phyloP scores from a whole-genome alignment of 2,797 vertebrate species.

The Dryobates pubescens region DNA sequence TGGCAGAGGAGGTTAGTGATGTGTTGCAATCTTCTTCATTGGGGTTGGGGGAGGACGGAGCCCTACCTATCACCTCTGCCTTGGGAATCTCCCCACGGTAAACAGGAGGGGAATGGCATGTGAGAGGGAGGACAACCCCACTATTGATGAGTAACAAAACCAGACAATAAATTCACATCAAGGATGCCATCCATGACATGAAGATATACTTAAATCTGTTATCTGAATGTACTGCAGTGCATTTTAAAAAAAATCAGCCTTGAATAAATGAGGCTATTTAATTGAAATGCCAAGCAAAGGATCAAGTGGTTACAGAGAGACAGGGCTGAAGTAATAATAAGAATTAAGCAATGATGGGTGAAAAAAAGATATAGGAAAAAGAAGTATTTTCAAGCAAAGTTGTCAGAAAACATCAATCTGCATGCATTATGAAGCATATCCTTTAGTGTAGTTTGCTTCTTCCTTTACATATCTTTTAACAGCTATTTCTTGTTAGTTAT shows the following conservation, averaged over 20 bases:
- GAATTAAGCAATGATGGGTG: background rate
- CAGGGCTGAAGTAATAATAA: background rate
- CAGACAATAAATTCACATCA: slow-evolving; percentile 16
- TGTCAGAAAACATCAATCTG: background rate
- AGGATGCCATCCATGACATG: background rate
- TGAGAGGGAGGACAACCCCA: background rate
- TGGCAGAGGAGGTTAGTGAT: background rate
- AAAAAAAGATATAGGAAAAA: background rate
- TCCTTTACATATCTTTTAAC: background rate
- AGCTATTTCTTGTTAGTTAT: background rate
- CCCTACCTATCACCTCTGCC: background rate
- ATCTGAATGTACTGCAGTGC: background rate
- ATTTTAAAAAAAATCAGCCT: background rate
- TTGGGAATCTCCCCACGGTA: background rate
- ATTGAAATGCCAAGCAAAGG: background rate
- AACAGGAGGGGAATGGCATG: background rate
- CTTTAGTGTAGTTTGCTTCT: background rate
- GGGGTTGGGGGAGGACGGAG: background rate
- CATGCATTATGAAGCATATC: background rate
- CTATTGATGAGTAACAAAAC: background rate
- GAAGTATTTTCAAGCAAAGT: background rate
- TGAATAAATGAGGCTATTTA: background rate
- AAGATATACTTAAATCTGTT: background rate
- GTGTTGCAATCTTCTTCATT: background rate
- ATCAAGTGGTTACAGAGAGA: background rate